These are phyloP conservation scores for Temnothorax longispinosus DNA, from an alignment of 1,140 invertebrate genomes.

Conservation along the genomic window DNA sequence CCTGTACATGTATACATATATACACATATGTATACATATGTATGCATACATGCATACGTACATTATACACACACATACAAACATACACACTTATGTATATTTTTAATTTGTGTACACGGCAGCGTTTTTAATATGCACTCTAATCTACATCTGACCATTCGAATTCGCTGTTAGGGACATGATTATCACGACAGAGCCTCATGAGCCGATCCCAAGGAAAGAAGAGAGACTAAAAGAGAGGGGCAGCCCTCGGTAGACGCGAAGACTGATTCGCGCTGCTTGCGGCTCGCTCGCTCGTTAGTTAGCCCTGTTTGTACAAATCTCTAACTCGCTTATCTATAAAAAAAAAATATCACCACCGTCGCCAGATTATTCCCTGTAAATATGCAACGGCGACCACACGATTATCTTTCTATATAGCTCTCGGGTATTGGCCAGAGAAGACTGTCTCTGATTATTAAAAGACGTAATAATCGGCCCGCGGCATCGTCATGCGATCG, in stretches of 20 bases:
- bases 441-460: slow-evolving; percentile 55
- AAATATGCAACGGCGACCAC: slow-evolving; percentile 28
- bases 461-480: slow-evolving; percentile 19
- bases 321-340: slow-evolving; percentile 27
- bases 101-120: slow-evolving; percentile 34
- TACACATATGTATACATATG: neutral
- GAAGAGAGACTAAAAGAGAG: neutral
- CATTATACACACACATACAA: neutral
- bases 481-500: slow-evolving; percentile 17
- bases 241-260: neutral
- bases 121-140: slow-evolving; percentile 8
- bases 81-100: neutral
- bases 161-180: slow-evolving; percentile 3
- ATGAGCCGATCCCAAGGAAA: slow-evolving; percentile 28
- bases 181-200: slow-evolving; percentile 20
- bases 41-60: neutral
- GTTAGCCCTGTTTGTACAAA: slow-evolving; percentile 73
- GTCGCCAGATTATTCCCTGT: slow-evolving; percentile 32
- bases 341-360: neutral
- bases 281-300: slow-evolving; percentile 53
- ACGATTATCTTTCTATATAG: slow-evolving; percentile 56
- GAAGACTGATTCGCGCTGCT: slow-evolving; percentile 4
- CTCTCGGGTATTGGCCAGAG: slow-evolving; percentile 75
- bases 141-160: neutral
- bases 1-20: neutral